Evolutionary conservation across 1,140 invertebrate genomes (phyloP).

Genomic region (Cotesia vestalis): DNA sequence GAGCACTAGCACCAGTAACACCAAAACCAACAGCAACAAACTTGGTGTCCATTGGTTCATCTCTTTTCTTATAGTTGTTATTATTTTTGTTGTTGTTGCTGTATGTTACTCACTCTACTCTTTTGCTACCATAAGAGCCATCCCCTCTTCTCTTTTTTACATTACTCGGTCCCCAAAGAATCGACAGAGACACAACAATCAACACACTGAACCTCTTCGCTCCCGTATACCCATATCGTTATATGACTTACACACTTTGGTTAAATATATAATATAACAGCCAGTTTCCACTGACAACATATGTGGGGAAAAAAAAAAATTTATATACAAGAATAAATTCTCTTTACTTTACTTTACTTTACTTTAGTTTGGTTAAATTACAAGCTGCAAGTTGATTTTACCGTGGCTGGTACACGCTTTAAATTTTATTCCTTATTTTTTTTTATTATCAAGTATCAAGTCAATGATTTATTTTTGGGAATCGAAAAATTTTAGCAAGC

Average conservation of each 20-base stretch:
- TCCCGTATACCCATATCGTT: background rate
- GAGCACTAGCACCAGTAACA: too few relatives aligned
- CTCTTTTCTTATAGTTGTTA: conserved; percentile 40
- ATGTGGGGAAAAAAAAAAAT: too few relatives aligned
- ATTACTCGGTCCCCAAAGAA: conserved; percentile 13
- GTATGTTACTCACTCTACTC: too few relatives aligned
- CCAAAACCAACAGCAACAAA: conserved; percentile 34
- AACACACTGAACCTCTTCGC: background rate
- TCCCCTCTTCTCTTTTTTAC: conserved; percentile 16
- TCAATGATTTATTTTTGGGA: conserved; percentile 25
- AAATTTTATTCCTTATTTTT: background rate
- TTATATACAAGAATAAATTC: conserved; percentile 1
- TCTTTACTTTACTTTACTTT: background rate
- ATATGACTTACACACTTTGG: too few relatives aligned
- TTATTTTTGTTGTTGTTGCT: too few relatives aligned
- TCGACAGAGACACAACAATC: conserved; percentile 14
- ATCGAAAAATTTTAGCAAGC: conserved; percentile 3
- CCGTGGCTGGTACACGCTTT: background rate
- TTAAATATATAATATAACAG: too few relatives aligned
- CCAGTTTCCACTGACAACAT: too few relatives aligned
- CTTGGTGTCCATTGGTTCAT: conserved; percentile 43
- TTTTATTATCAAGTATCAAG: conserved; percentile 22
- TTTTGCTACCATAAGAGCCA: conserved; percentile 14
- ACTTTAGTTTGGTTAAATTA: too few relatives aligned
- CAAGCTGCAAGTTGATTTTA: background rate